A percentile compares a stretch with the other conserved stretches of the same genome.
Conservation (phyloP, 2,113 vertebrate genomes). For the Melanocharis versteri region DNA sequence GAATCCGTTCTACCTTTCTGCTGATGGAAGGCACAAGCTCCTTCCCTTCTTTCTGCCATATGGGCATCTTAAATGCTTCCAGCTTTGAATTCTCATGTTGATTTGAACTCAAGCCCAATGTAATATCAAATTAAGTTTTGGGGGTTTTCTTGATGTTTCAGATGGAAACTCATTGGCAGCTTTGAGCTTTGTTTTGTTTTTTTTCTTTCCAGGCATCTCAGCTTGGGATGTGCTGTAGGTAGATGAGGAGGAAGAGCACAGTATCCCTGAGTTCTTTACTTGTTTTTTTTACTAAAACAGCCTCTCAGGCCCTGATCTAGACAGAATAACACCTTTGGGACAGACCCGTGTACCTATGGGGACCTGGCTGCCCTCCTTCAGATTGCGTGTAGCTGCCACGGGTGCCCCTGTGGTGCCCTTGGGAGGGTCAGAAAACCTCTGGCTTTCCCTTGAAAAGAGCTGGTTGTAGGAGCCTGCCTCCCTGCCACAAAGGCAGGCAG, state of each 20-base stretch:
- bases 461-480: not conserved
- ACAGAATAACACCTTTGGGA: not conserved
- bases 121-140: not conserved
- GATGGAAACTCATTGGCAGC: not conserved
- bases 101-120: not conserved
- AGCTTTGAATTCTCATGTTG: not conserved
- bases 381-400: not conserved
- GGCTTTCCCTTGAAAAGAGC: not conserved
- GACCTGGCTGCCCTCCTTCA: rapidly evolving
- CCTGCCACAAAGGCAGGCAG: not conserved
- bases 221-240: not conserved
- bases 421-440: not conserved
- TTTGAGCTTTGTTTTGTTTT: not conserved
- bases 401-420: not conserved
- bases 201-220: conserved; percentile 13
- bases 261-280: not conserved
- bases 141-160: not conserved
- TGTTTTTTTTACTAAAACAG: not conserved
- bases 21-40: not conserved
- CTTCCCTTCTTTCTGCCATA: not conserved
- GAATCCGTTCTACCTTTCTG: not conserved
- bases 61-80: not conserved
- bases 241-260: not conserved
- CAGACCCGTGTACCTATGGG: not conserved
- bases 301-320: not conserved